Conservation (phyloP, 2,888 invertebrate genomes). For the Hypsopygia costalis region DNA sequence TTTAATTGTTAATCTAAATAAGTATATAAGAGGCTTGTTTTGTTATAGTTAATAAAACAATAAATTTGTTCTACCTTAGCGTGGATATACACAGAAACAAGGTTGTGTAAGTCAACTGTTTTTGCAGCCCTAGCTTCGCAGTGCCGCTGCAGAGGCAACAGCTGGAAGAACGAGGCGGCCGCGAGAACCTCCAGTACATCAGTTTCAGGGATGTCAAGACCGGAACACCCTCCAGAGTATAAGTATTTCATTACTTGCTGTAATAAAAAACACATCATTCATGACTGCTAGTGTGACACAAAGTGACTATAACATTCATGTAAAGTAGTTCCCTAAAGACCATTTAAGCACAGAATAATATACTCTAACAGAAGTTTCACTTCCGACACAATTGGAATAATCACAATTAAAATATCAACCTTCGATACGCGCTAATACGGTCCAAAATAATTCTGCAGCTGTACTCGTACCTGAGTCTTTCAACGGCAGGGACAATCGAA, state of each 20-base stretch:
- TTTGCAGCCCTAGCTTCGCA: slow-evolving; percentile 93
- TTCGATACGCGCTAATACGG: no score
- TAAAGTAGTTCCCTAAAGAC: no score
- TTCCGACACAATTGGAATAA: no score
- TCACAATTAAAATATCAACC: no score
- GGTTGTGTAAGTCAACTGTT: slow-evolving; percentile 92
- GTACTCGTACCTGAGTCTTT: no score
- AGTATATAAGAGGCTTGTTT: not conserved
- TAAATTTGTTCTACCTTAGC: slow-evolving; percentile 85
- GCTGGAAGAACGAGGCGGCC: slow-evolving; percentile 94
- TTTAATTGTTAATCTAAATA: not conserved
- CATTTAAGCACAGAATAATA: no score
- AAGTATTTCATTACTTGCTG: slow-evolving; percentile 96
- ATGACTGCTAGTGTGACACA: no score
- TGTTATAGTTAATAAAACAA: not conserved
- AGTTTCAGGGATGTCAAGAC: slow-evolving; percentile 87
- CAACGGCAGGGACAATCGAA: no score
- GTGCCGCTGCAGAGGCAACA: slow-evolving; percentile 90
- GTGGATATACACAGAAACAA: slow-evolving; percentile 95
- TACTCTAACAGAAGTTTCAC: no score
- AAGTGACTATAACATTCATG: no score
- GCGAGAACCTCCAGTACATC: slow-evolving; percentile 94
- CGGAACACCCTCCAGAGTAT: slow-evolving; percentile 92
- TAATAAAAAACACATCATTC: no score
- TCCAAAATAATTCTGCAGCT: no score